Conservation (phyloP, 92 coral and sea anemone species). For the Zoanthus gigantus region DNA sequence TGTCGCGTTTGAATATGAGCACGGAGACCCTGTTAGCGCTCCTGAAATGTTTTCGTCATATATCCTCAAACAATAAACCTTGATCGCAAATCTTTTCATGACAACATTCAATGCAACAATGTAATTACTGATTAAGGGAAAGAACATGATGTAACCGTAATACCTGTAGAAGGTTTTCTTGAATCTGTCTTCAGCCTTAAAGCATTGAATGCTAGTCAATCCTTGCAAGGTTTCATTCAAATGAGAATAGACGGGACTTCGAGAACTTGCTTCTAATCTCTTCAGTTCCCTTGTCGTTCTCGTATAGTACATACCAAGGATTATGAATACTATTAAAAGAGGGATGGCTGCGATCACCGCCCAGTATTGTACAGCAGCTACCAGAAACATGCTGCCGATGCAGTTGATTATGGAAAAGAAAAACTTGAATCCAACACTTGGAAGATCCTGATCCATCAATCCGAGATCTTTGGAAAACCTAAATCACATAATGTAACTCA, state of each 20-base stretch:
- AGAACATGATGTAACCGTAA: no score
- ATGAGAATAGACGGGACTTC: conserved; percentile 66
- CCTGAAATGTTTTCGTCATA: no score
- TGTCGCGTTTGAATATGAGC: no score
- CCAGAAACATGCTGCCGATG: conserved; percentile 43
- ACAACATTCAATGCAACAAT: no score
- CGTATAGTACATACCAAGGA: conserved; percentile 53
- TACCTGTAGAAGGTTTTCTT: conserved; percentile 33
- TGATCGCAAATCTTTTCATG: no score
- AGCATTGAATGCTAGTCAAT: conserved; percentile 49
- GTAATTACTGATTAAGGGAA: background rate
- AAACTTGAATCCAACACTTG: conserved; percentile 36
- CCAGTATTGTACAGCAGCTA: conserved; percentile 57
- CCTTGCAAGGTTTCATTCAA: conserved; percentile 63
- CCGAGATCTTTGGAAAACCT: conserved; percentile 49
- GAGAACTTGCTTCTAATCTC: conserved; percentile 55
- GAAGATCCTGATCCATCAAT: conserved; percentile 30
- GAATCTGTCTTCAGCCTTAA: conserved; percentile 40
- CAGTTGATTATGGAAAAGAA: conserved; percentile 37
- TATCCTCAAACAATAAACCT: no score
- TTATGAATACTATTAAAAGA: conserved; percentile 46
- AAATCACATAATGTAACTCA: background rate
- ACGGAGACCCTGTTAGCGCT: no score
- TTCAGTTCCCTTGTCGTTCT: conserved; percentile 63
- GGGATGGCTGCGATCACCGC: conserved; percentile 60